Evolutionary conservation across 1,140 invertebrate species (phyloP).

Genomic region (Brachionus rubens): DNA sequence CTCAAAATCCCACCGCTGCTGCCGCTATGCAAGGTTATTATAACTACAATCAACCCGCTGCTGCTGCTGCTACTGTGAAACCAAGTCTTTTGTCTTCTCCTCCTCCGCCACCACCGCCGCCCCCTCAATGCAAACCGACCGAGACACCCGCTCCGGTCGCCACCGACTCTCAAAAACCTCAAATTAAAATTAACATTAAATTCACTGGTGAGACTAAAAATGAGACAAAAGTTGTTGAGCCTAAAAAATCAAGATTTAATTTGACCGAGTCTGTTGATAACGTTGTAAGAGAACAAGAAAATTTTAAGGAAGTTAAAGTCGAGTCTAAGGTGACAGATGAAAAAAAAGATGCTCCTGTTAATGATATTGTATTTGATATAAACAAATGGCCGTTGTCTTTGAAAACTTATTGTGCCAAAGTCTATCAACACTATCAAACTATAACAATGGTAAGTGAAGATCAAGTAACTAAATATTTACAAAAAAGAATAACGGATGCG

Average conservation of each 20-base stretch:
- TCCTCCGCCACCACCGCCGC: conserved; percentile 3
- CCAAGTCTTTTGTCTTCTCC: not conserved
- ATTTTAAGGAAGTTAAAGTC: not conserved
- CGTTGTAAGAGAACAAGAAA: conserved; percentile 12
- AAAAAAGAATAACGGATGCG: conserved; percentile 40
- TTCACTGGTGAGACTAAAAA: not conserved
- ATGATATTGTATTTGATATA: conserved; percentile 44
- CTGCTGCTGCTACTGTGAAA: not conserved
- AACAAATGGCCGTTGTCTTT: conserved; percentile 40
- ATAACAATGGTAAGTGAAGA: conserved; percentile 40
- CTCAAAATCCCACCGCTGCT: not conserved
- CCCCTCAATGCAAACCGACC: not conserved
- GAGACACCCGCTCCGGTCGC: not conserved
- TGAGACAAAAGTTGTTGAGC: not conserved
- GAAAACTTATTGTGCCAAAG: conserved; percentile 37
- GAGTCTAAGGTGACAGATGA: not conserved
- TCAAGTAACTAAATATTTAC: conserved; percentile 45
- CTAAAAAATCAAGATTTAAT: not conserved
- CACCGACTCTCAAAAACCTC: not conserved
- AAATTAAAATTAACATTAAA: conserved; percentile 40
- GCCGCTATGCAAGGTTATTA: conserved; percentile 21
- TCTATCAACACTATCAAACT: conserved; percentile 41
- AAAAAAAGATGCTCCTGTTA: not conserved
- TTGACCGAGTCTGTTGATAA: not conserved
- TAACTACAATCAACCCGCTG: not conserved